phyloP scores from a whole-genome alignment of 30 jellyfish, hydroid and myxozoan genomes.

The Catostylus mosaicus region DNA sequence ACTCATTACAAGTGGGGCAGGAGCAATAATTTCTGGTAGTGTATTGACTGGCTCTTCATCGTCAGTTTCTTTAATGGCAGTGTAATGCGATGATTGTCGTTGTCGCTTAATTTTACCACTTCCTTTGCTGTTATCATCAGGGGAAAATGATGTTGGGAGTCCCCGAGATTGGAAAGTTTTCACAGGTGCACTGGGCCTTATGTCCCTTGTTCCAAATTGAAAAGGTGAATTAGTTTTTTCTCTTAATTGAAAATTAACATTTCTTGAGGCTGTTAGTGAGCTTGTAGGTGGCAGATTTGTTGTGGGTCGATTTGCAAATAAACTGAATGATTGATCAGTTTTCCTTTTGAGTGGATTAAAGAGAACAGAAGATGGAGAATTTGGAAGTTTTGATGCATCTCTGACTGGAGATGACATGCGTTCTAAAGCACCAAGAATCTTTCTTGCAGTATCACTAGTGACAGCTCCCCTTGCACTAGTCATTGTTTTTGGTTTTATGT shows the following conservation, averaged over 20 bases:
- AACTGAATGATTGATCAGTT: conserved; percentile 14
- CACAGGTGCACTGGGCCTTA: conserved; percentile 64
- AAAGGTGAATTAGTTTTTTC: conserved; percentile 13
- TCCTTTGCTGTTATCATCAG: conserved; percentile 38
- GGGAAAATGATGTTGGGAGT: conserved; percentile 70
- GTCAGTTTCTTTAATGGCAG: conserved; percentile 13
- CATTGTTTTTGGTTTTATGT: conserved; percentile 78
- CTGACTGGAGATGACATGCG: conserved; percentile 92
- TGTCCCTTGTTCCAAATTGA: conserved; percentile 24
- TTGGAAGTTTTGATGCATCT: conserved; percentile 88
- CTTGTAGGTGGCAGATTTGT: conserved; percentile 40
- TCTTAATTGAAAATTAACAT: conserved; percentile 21
- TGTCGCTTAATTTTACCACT: conserved; percentile 83
- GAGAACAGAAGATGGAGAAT: conserved; percentile 46
- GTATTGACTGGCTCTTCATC: conserved; percentile 55
- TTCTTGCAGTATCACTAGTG: conserved; percentile 95
- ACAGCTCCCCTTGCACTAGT: conserved; percentile 66
- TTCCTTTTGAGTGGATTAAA: conserved; percentile 41
- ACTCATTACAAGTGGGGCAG: conserved; percentile 58
- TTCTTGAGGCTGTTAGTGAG: conserved; percentile 7
- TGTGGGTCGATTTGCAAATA: conserved; percentile 4
- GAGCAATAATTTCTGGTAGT: conserved; percentile 49
- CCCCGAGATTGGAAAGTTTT: conserved; percentile 61
- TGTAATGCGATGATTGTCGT: conserved; percentile 52
- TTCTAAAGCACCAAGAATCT: conserved; percentile 80